Evolutionary conservation across 2,113 vertebrate species (phyloP).

Genomic region (Macrotis lagotis): DNA sequence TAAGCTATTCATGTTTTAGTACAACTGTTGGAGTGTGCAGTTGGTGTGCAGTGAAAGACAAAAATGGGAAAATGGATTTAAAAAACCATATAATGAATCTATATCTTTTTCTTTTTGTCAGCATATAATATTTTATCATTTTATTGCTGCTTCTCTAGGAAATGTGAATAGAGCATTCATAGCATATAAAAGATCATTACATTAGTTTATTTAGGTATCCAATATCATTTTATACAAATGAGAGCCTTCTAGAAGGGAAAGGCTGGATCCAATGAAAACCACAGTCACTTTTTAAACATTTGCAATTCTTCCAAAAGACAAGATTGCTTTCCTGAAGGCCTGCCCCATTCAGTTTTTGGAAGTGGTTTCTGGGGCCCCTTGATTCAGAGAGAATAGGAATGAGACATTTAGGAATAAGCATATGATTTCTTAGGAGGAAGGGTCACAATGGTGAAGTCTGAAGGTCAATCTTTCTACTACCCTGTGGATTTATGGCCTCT

Average conservation of each 20-base stretch:
- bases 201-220: neutral
- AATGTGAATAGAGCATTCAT: neutral
- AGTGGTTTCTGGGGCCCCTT: constrained; percentile 42
- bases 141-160: neutral
- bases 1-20: neutral
- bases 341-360: neutral
- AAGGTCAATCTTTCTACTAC: constrained; percentile 23
- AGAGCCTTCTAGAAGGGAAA: constrained; percentile 22
- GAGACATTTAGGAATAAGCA: constrained; percentile 55
- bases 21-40: neutral
- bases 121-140: neutral
- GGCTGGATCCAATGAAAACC: neutral
- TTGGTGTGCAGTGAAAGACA: neutral
- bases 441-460: constrained; percentile 27
- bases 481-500: constrained; percentile 36
- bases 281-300: constrained; percentile 3
- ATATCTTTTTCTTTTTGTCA: neutral
- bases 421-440: constrained; percentile 51
- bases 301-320: neutral
- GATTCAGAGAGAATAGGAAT: constrained; percentile 40
- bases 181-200: neutral
- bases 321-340: constrained; percentile 23
- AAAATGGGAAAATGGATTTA: neutral
- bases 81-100: neutral
- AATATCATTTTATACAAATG: neutral